Base-by-base conservation (phyloP, 2,888 invertebrate genomes). In the Lucinisca nassula region DNA sequence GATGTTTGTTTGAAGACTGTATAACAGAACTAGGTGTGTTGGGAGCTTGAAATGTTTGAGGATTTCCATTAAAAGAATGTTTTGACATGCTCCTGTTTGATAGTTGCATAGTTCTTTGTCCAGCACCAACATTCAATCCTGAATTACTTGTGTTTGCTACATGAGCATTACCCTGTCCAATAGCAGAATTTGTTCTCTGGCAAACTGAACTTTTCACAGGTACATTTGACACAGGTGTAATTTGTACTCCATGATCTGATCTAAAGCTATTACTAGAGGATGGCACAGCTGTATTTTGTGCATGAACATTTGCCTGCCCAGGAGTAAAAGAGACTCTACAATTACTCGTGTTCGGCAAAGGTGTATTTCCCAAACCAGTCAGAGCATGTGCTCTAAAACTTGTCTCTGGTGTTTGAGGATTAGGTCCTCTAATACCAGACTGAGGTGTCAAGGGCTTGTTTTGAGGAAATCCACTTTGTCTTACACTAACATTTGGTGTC, bases 141-240 rank as follows among this genome's bases (percentile, higher is more conserved):
- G 14, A 40, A 10, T 40, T 40, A 40, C 40, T 40, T 14, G n/a
- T n/a, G n/a, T n/a, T n/a, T n/a, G n/a, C n/a, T n/a, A n/a, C n/a
- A n/a, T n/a, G n/a, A n/a, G n/a, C n/a, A n/a, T n/a, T n/a, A n/a
- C n/a, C n/a, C n/a, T n/a, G n/a, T n/a, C n/a, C n/a, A n/a, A n/a
- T n/a, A n/a, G n/a, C n/a, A n/a, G n/a, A n/a, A n/a, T n/a, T n/a
- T n/a, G n/a, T n/a, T n/a, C n/a, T n/a, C n/a, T n/a, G 84, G 84
- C 6, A 74, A 79, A 45, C 61, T 84, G 32, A 79, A 84, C 37
- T 84, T 84, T 51, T 32, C 8, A 77, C 24, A 8, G 77, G 58
- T 0, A 78, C 45, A 61, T 61, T 51, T 30, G 58, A 37, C 10
- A 78, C 58, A 27, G 58, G 27, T 38, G 78, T 78, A 67, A 61